Evolutionary conservation across 2,113 vertebrate species (phyloP), one percentile per base, ranked within the genome.

Genomic region (Tauraco erythrolophus): DNA sequence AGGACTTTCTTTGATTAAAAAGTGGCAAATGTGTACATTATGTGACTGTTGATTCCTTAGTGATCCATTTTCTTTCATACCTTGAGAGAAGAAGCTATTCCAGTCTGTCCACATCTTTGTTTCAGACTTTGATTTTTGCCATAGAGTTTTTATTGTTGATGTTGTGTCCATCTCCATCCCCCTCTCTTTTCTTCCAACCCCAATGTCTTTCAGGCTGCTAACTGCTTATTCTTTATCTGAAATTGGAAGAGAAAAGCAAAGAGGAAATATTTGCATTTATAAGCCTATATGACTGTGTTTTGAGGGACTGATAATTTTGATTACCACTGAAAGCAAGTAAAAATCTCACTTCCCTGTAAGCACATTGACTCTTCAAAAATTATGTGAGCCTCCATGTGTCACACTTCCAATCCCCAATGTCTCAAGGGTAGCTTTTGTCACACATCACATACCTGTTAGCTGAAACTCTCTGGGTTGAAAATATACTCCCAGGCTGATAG

Each of bases 101-200:
- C 4, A 23, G 22, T 58, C 69, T 80, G 50, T 46, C 50, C 21
- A 5, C 10, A 15, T 13, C 13, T 75, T 75, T 6, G 2, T 27
- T 65, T 75, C 37, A 39, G 9, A 50, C 30, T 86, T 46, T 35
- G 27, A 33, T 41, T 90, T 87, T 69, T 5, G 1, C 24, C 17
- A 4, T 4, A 17, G 43, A 25, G 7, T 41, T 56, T 54, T 31
- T 60, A 23, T 51, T 48, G 50, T 28, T 82, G 25, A 19, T 51
- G 33, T 10, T 62, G 6, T 78, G 27, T 30, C 46, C 14, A 37
- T 43, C 22, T 22, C 31, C 43, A n/a, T 33, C 25, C 14, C 17
- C 7, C 15, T 31, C 14, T 18, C 19, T 37, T 6, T 4, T 10
- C 17, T 6, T 3, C 3, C 6, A 17, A 14, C 5, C 37, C 6